Evolutionary conservation across 2,888 invertebrate genomes (phyloP).

Genomic region (Catocala sponsa): DNA sequence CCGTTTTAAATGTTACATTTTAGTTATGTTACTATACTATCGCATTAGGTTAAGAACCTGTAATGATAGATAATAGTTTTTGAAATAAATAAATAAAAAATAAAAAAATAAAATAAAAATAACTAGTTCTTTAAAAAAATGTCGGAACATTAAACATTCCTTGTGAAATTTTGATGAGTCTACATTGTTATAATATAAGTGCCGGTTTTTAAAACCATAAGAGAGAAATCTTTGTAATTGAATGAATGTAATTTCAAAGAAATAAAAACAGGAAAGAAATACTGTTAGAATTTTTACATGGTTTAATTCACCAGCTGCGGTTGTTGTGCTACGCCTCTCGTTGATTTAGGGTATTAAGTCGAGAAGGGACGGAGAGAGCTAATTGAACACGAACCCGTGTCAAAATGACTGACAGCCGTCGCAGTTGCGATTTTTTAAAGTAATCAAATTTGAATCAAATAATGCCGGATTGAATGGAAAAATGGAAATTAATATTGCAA

Average conservation of each 20-base stretch:
- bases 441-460: neutral
- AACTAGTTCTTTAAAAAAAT: too few relatives aligned
- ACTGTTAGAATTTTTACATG: neutral
- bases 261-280: neutral
- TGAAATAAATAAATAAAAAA: too few relatives aligned
- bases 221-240: too few relatives aligned
- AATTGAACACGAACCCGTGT: slow-evolving; percentile 33
- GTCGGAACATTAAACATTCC: too few relatives aligned
- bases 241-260: neutral
- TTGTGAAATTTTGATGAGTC: too few relatives aligned
- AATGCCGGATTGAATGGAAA: neutral
- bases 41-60: too few relatives aligned
- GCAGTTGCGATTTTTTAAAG: neutral
- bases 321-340: neutral
- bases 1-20: too few relatives aligned
- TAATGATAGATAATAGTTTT: too few relatives aligned
- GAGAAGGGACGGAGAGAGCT: slow-evolving; percentile 19
- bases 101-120: too few relatives aligned
- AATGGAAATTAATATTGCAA: neutral
- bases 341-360: slow-evolving; percentile 27
- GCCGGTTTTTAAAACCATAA: too few relatives aligned
- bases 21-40: too few relatives aligned
- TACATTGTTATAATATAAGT: too few relatives aligned
- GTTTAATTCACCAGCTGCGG: slow-evolving; percentile 2
- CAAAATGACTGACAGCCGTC: slow-evolving; percentile 34